These are phyloP conservation scores for Riparia riparia DNA, from an alignment of 2,113 vertebrate species.

Conservation along the genomic window DNA sequence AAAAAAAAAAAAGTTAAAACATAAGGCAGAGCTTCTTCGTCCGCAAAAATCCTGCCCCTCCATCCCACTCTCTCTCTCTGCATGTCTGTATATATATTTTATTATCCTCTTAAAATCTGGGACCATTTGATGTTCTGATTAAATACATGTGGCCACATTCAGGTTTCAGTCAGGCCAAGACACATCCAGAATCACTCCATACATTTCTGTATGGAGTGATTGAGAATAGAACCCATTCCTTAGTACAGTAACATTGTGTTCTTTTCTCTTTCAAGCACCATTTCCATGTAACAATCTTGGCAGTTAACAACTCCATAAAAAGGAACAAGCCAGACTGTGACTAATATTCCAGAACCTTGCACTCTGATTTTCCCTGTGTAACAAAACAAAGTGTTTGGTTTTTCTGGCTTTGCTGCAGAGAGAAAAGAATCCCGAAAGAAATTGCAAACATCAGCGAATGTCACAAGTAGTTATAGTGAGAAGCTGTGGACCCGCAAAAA, in stretches of 20 bases:
- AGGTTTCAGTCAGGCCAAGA: conserved; percentile 28
- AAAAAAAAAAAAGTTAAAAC: neutral
- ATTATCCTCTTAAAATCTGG: conserved; percentile 3
- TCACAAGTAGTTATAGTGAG: conserved; percentile 45
- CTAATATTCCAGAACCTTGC: conserved; percentile 73
- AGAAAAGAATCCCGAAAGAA: conserved; percentile 56
- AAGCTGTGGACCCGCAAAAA: conserved; percentile 15
- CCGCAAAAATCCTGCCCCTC: neutral
- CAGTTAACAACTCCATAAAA: conserved; percentile 61
- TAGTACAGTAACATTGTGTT: conserved; percentile 62
- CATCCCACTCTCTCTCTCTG: neutral
- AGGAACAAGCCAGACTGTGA: conserved; percentile 69
- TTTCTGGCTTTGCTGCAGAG: conserved; percentile 57
- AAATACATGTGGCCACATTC: neutral
- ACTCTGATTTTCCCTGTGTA: conserved; percentile 53
- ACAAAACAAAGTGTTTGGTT: conserved; percentile 67
- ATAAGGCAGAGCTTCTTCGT: neutral
- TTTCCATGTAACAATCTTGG: conserved; percentile 71
- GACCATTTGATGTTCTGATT: conserved; percentile 26
- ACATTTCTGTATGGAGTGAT: conserved; percentile 2
- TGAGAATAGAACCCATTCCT: conserved; percentile 43
- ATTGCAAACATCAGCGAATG: conserved; percentile 61
- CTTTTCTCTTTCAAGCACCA: conserved; percentile 63
- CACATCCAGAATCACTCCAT: conserved; percentile 26
- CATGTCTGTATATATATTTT: neutral